These are phyloP conservation scores for Morus bassanus DNA, from an alignment of 2,797 vertebrate species.

Conservation along the genomic window DNA sequence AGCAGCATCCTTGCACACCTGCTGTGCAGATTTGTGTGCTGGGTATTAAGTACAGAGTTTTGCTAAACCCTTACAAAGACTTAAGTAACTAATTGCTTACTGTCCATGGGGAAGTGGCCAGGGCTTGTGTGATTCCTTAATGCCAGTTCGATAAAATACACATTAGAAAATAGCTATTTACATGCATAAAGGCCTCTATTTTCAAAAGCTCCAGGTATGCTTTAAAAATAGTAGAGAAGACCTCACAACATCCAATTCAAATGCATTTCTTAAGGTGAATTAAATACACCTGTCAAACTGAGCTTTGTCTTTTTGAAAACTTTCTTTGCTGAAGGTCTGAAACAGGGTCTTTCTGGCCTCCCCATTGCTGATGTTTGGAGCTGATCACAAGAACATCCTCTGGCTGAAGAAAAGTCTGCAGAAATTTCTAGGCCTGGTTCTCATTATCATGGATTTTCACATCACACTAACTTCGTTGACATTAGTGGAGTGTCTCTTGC, in stretches of 20 bases:
- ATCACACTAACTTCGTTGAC: background rate
- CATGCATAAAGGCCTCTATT: background rate
- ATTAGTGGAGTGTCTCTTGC: background rate
- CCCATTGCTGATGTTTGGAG: background rate
- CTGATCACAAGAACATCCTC: background rate
- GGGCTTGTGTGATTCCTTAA: background rate
- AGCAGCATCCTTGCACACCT: background rate
- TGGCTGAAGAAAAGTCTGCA: background rate
- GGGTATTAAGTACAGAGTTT: background rate
- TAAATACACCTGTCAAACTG: background rate
- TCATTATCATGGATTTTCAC: background rate
- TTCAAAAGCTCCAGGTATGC: background rate
- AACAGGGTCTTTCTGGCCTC: background rate
- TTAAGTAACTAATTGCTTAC: background rate
- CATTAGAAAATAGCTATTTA: background rate
- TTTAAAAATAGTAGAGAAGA: background rate
- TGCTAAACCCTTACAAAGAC: background rate
- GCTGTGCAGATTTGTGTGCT: background rate
- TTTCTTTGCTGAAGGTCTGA: background rate
- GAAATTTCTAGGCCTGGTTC: background rate
- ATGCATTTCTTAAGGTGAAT: background rate
- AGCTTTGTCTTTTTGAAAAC: background rate
- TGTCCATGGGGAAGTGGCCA: background rate
- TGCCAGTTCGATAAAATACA: background rate
- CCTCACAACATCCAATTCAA: background rate